phyloP scores from a whole-genome alignment of 2,113 vertebrate species.

The Athene noctua region DNA sequence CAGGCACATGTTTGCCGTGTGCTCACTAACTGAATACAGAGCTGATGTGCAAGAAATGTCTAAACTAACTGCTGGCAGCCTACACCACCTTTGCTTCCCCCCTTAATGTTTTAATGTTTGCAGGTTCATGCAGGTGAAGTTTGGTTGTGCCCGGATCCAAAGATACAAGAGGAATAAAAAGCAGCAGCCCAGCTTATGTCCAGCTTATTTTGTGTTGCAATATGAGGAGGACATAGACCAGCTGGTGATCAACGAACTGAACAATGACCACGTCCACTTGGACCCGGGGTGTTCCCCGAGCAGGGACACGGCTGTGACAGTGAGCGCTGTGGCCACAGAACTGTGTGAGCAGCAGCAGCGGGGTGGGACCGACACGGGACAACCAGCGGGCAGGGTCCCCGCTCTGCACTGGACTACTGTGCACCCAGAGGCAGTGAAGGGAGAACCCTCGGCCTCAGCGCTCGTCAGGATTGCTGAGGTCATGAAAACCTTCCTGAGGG shows the following conservation, averaged over 20 bases:
- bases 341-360: background rate
- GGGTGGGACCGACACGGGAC: background rate
- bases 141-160: background rate
- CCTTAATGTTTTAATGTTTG: accelerated
- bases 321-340: accelerated
- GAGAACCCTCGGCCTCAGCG: background rate
- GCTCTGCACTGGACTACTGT: background rate
- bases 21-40: background rate
- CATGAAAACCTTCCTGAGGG: slow-evolving; percentile 52
- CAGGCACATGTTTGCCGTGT: accelerated
- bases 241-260: background rate
- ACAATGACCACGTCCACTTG: accelerated
- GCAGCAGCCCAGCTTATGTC: background rate
- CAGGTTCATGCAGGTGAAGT: background rate
- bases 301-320: background rate
- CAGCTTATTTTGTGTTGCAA: background rate
- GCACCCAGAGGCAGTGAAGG: background rate
- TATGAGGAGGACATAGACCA: background rate
- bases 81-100: background rate
- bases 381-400: accelerated
- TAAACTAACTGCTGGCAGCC: background rate
- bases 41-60: background rate
- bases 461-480: slow-evolving; percentile 39
- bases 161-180: background rate
- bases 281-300: background rate